Evolutionary conservation across 2,113 vertebrate genomes (phyloP).

Genomic region (Rhagologus leucostigma): DNA sequence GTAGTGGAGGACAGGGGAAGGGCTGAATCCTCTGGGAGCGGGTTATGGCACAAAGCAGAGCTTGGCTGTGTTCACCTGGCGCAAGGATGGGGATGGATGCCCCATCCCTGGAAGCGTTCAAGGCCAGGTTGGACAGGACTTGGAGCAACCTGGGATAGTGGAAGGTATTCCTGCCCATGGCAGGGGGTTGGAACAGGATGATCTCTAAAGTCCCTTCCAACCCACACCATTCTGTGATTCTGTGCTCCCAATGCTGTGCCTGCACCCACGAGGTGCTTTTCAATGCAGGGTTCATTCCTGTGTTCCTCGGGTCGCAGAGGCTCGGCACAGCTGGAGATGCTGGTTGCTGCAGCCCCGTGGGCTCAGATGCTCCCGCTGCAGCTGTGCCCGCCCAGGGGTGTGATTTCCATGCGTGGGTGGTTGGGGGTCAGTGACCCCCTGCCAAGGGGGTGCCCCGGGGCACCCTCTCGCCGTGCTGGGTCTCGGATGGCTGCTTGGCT

Average conservation of each 20-base stretch:
- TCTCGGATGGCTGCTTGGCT: fast-evolving
- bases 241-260: neutral
- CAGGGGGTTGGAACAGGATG: neutral
- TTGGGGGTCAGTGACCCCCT: neutral
- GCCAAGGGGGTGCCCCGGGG: neutral
- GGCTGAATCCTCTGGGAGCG: fast-evolving
- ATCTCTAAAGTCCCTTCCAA: neutral
- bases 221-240: neutral
- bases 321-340: neutral
- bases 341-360: neutral
- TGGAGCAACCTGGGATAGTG: neutral
- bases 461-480: fast-evolving
- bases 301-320: fast-evolving
- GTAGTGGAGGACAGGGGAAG: neutral
- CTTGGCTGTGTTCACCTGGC: fast-evolving
- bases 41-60: neutral
- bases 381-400: neutral
- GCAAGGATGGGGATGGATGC: neutral
- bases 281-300: fast-evolving
- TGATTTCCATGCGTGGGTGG: fast-evolving
- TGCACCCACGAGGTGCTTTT: fast-evolving
- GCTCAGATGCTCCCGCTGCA: fast-evolving
- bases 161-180: neutral
- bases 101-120: neutral
- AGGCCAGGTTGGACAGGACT: neutral